A percentile compares a stretch with the other conserved stretches of the same genome.
phyloP scores from a whole-genome alignment of 2,888 invertebrate genomes.

The Chymomyza amoena region DNA sequence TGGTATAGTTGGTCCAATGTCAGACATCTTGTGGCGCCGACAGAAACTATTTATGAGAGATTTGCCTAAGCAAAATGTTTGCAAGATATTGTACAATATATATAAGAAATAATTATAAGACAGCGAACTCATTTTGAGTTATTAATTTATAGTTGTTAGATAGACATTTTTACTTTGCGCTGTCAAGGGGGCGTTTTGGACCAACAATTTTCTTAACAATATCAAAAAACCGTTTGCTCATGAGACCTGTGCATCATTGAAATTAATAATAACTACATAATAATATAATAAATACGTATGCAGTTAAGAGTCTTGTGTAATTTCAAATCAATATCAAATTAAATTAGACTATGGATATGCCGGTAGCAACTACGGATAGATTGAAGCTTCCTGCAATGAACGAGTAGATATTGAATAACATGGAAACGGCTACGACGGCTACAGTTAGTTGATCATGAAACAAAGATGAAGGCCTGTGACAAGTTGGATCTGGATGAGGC shows the following conservation, averaged over 20 bases:
- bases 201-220: slow-evolving; percentile 27
- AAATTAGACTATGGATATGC: slow-evolving; percentile 26
- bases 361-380: background rate
- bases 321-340: slow-evolving; percentile 43
- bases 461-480: slow-evolving; percentile 28
- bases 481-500: slow-evolving; percentile 15
- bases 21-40: slow-evolving; percentile 23
- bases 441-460: slow-evolving; percentile 48
- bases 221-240: slow-evolving; percentile 39
- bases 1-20: slow-evolving; percentile 26
- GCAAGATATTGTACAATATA: slow-evolving; percentile 9
- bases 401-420: slow-evolving; percentile 52
- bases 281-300: slow-evolving; percentile 25
- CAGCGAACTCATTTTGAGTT: background rate
- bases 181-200: background rate
- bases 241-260: slow-evolving; percentile 2
- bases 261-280: slow-evolving; percentile 3
- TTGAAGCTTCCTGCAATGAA: slow-evolving; percentile 36
- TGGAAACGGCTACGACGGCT: slow-evolving; percentile 45
- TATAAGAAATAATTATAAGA: slow-evolving; percentile 33
- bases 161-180: background rate
- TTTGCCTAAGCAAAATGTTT: background rate
- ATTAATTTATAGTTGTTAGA: background rate
- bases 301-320: slow-evolving; percentile 30
- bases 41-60: slow-evolving; percentile 23